Evolutionary conservation across 1,140 invertebrate genomes (phyloP).

Genomic region (Linepithema humile): DNA sequence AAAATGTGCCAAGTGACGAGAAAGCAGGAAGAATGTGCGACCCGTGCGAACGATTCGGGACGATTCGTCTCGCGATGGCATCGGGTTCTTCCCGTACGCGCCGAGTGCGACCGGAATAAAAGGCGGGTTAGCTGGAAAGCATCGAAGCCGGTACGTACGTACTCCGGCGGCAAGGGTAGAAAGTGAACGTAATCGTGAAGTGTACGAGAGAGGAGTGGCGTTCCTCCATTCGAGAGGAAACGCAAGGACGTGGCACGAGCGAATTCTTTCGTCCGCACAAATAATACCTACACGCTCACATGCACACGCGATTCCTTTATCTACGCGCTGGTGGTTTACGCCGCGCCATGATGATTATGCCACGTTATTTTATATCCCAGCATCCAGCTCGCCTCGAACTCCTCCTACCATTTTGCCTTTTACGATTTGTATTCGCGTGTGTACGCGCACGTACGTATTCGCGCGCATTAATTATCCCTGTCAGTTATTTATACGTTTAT

Average conservation of each 20-base stretch:
- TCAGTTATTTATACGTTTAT: slow-evolving; percentile 28
- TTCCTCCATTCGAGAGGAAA: slow-evolving; percentile 70
- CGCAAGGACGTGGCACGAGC: slow-evolving; percentile 68
- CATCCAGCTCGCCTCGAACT: slow-evolving; percentile 52
- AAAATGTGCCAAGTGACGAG: not conserved
- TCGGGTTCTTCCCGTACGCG: not conserved
- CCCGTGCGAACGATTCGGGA: not conserved
- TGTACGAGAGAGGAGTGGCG: slow-evolving; percentile 65
- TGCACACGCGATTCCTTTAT: slow-evolving; percentile 12
- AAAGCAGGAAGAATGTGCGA: slow-evolving; percentile 18
- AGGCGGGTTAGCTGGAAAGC: slow-evolving; percentile 28
- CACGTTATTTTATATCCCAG: slow-evolving; percentile 46
- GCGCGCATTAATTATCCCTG: slow-evolving; percentile 41
- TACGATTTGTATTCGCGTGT: slow-evolving; percentile 19
- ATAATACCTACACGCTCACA: not conserved
- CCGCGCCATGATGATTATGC: slow-evolving; percentile 50
- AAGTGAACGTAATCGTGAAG: slow-evolving; percentile 69
- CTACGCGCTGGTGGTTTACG: slow-evolving; percentile 16
- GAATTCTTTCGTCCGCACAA: slow-evolving; percentile 32
- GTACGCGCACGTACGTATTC: slow-evolving; percentile 4
- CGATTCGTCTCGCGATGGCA: not conserved
- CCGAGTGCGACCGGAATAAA: slow-evolving; percentile 34
- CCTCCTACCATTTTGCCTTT: slow-evolving; percentile 54
- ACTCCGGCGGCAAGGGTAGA: slow-evolving; percentile 51
- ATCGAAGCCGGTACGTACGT: slow-evolving; percentile 30